Evolutionary conservation across 2,113 vertebrate genomes (phyloP), one percentile per base, ranked within the genome.

Genomic region (Heterocephalus glaber): DNA sequence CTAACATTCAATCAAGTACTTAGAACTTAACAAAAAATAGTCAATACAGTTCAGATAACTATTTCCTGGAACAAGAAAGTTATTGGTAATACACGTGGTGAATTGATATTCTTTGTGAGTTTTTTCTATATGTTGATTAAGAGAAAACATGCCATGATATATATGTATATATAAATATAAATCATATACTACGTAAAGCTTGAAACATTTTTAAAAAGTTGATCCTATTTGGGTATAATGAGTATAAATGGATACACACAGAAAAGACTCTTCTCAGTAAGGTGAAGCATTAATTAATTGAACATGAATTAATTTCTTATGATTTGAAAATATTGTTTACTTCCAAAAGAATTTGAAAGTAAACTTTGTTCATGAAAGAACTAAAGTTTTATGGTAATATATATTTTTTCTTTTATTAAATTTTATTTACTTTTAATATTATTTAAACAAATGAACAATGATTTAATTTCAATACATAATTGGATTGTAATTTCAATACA

Each of bases 401-500:
- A 26, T 2, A 91, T 81, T 54, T 65, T 68, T 52, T 77, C 11
- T 96, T 97, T 96, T 44, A 96, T 79, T 94, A 88, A 12, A 86
- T 95, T 7, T 79, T 86, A 82, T 96, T 88, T 89, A 35, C 61
- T 41, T 66, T 44, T 20, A 96, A 87, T 44, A 93, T 89, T 38
- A 96, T 60, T 68, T 13, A 38, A 84, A 89, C 1, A 26, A 94
- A 90, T 66, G 81, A 61, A 19, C 33, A 96, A 24, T 3, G 4
- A 92, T 86, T 82, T 82, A 76, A n/a, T n/a, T 84, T 97, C 88
- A n/a, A n/a, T n/a, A n/a, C n/a, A n/a, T n/a, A n/a, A n/a, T 86
- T 88, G 72, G 58, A 94, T 90, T 95, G 49, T 13, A 17, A 92
- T 79, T 97, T 82, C 60, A 97, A 22, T 61, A 81, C 84, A 96